Evolutionary conservation across 2,888 invertebrate genomes (phyloP), one percentile per base, ranked within the genome.

Genomic region (Apodemia mormo): DNA sequence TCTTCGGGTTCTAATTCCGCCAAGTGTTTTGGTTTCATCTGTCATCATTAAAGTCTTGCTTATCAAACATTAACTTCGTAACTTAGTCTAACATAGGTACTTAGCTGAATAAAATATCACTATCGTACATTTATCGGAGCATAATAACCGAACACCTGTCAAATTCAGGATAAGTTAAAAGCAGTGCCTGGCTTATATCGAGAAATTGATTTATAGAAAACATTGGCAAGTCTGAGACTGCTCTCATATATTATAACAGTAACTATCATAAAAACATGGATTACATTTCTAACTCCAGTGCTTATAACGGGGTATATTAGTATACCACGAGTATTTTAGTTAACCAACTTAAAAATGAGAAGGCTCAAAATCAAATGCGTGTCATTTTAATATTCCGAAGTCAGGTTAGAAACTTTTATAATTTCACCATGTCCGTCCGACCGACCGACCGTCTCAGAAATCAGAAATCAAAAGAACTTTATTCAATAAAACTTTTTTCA

Each of bases 161-260:
- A 61, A 61, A 33, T 30, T 61, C 58, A 61, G 58, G 58, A 61
- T 61, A 61, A 61, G 58, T 61, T 61, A 61, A 61, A 61, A 61
- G 58, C 58, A 61, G 58, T 61, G 33, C 33, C 30, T 29, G 58
- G 58, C 58, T 61, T 61, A 30, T 61, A 61, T 61, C 58, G 58
- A 61, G 58, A 61, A 61, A 61, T 56, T 45, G 67, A 58, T 40
- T 54, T 67, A 54, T 49, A 33, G 33, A 37, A 67, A 67, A 22
- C 9, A 67, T 45, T 22, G 40, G 58, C 58, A 54, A 43, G 14
- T 12, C 37, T 29, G 66, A 43, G 29, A 30, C 45, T 29, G 12
- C 49, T 14, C 14, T 66, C 30, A 43, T 43, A n/a, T 40, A 65
- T 40, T 43, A 65, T 43, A 65, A 65, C n/a, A 12, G 22, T 43